Conservation (phyloP, 2,113 vertebrate genomes). For the Stigmatopora argus region DNA sequence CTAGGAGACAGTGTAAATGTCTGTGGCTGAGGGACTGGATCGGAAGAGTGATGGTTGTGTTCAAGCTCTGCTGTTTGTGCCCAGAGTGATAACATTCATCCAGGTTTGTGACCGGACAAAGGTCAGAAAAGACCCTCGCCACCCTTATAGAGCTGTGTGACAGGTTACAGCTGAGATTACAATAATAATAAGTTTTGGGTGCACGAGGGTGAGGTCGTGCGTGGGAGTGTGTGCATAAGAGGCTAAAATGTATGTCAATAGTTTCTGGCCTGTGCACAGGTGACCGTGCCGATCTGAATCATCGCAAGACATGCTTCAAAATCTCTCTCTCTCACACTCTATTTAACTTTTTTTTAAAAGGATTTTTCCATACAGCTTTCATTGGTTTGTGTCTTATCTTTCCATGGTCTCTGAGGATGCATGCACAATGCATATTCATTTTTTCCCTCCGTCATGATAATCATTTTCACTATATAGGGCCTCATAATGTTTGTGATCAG, state of each 20-base stretch:
- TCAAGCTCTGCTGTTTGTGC: constrained; percentile 62
- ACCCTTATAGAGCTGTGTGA: constrained; percentile 37
- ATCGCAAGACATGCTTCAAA: constrained; percentile 53
- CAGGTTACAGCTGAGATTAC: constrained; percentile 56
- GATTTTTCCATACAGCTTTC: constrained; percentile 15
- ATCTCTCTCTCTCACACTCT: not conserved
- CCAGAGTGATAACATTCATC: constrained; percentile 62
- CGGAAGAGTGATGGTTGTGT: constrained; percentile 51
- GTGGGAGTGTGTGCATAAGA: constrained; percentile 43
- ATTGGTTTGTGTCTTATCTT: constrained; percentile 26
- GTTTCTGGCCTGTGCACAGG: constrained; percentile 35
- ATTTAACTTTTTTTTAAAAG: constrained; percentile 6
- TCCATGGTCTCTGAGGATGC: constrained; percentile 54
- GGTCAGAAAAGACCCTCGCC: constrained; percentile 46
- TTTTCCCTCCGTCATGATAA: constrained; percentile 42
- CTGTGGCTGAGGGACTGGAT: constrained; percentile 35
- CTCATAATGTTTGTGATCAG: constrained; percentile 48
- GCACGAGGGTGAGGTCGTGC: constrained; percentile 15
- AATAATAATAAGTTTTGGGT: constrained; percentile 24
- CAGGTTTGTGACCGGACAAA: constrained; percentile 38
- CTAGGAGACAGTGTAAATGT: constrained; percentile 52
- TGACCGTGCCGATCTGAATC: constrained; percentile 32
- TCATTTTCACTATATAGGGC: constrained; percentile 53
- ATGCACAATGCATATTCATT: constrained; percentile 65
- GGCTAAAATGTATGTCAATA: constrained; percentile 41